Evolutionary conservation across 2,888 invertebrate genomes (phyloP).

Genomic region (Pachycephus smyrnensis): DNA sequence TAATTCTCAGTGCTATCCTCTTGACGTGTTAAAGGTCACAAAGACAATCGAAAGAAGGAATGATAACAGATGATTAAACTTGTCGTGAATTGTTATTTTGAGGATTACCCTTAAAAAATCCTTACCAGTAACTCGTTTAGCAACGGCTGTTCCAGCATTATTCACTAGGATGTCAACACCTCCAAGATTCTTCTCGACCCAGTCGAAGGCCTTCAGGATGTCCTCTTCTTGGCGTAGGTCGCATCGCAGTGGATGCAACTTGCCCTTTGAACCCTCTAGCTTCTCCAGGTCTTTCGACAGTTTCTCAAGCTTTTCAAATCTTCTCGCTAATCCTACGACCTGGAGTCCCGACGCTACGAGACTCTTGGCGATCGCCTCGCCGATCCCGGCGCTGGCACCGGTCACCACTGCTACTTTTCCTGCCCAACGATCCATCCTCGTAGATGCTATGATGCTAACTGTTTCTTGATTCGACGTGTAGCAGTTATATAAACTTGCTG

Average conservation of each 20-base stretch:
- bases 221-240: slow-evolving; percentile 70
- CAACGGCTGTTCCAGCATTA: slow-evolving; percentile 69
- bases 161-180: slow-evolving; percentile 73
- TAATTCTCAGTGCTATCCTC: slow-evolving; percentile 58
- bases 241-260: slow-evolving; percentile 66
- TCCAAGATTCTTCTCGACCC: slow-evolving; percentile 69
- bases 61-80: too few relatives aligned
- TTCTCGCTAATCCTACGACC: slow-evolving; percentile 71
- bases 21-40: slow-evolving; percentile 9
- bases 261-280: slow-evolving; percentile 47
- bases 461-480: too few relatives aligned
- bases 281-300: slow-evolving; percentile 32
- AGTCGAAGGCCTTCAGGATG: slow-evolving; percentile 69
- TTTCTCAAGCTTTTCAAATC: slow-evolving; percentile 66
- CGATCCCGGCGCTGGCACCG: slow-evolving; percentile 75
- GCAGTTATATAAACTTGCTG: too few relatives aligned
- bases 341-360: slow-evolving; percentile 69
- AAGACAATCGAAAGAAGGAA: too few relatives aligned
- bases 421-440: slow-evolving; percentile 71
- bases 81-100: too few relatives aligned
- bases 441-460: background rate
- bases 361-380: slow-evolving; percentile 66
- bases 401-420: slow-evolving; percentile 75
- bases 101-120: background rate
- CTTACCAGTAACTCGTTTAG: slow-evolving; percentile 54